Base-by-base conservation (phyloP, 2,888 invertebrate species). In the Malachius bipustulatus region DNA sequence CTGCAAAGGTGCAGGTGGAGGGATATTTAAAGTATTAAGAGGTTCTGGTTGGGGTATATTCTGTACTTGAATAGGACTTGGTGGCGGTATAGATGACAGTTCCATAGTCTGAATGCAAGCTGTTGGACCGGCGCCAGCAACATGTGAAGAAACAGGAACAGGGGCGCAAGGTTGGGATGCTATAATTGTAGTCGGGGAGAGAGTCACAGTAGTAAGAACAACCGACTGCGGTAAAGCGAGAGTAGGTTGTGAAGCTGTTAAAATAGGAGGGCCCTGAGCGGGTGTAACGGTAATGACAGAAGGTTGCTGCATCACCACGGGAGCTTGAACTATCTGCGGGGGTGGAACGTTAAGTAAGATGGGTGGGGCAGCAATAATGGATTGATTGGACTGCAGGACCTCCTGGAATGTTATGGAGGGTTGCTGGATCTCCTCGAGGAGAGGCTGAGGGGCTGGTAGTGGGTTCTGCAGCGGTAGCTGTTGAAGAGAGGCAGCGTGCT, bases 21-120 rank as follows among this genome's bases (percentile, higher is more conserved):
- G 65, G 34, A 67, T 63, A 38, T 58, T 60, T 39, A 65, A 51
- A 4, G 66, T 55, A 41, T 64, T 75, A 54, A 75, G 61, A 1
- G 72, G 68, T 44, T 75, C 67, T 4, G 71, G 71, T 38, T 59
- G 63, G 1, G 66, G 65, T 32, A 65, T 65, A 39, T 59, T 60
- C 42, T 63, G 63, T 3, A 64, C 53, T 41, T 63, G 61, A 35
- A 64, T 60, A 2, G 63, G 59, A 45, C 60, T 60, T n/a, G 64
- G 62, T 3, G 63, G 58, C n/a, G 63, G 64, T 15, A 63, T 62
- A 4, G 51, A 54, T 1, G 60, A 49, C 29, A 66, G 53, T 39
- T 66, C 60, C 19, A 65, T 57, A 34, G 62, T 54, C 2, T 59
- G 52, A 24, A 45, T 26, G 36, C 48, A 49, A 15, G 39, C 12